These are phyloP conservation scores for Sorex fumeus DNA, from an alignment of 2,113 vertebrate species.

Conservation along the genomic window DNA sequence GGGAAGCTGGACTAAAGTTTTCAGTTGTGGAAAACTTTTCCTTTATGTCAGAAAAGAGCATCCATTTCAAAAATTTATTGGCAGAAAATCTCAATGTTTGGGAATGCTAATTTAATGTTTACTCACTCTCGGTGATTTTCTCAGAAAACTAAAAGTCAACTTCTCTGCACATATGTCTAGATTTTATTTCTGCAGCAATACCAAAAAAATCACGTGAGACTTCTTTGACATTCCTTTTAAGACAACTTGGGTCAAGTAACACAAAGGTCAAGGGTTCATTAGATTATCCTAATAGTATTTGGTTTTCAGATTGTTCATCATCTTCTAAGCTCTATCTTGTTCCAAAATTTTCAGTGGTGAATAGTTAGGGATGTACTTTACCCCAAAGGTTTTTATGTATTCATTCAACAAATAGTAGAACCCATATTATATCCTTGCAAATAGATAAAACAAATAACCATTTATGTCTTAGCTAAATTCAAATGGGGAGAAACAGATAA, in stretches of 20 bases:
- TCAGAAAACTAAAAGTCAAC: conserved; percentile 11
- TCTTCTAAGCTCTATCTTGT: background rate
- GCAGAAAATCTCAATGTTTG: background rate
- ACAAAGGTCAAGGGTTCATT: background rate
- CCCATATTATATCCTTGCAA: background rate
- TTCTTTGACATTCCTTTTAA: background rate
- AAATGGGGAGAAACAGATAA: background rate
- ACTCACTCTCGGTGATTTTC: background rate
- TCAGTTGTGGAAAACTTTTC: background rate
- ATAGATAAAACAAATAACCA: background rate
- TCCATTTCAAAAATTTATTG: background rate
- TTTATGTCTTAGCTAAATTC: conserved; percentile 1
- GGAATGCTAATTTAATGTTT: background rate
- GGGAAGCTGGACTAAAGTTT: background rate
- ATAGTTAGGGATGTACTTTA: background rate
- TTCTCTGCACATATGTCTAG: background rate
- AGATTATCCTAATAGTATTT: conserved; percentile 1
- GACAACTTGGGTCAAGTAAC: background rate
- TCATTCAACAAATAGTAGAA: background rate
- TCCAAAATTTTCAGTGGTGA: background rate
- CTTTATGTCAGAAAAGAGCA: background rate
- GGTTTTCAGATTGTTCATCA: background rate
- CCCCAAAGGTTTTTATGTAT: conserved; percentile 9
- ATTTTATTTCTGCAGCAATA: conserved; percentile 33
- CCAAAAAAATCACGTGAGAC: background rate